Conservation (phyloP, 2,113 vertebrate species). For the Myiagra hebetior region DNA sequence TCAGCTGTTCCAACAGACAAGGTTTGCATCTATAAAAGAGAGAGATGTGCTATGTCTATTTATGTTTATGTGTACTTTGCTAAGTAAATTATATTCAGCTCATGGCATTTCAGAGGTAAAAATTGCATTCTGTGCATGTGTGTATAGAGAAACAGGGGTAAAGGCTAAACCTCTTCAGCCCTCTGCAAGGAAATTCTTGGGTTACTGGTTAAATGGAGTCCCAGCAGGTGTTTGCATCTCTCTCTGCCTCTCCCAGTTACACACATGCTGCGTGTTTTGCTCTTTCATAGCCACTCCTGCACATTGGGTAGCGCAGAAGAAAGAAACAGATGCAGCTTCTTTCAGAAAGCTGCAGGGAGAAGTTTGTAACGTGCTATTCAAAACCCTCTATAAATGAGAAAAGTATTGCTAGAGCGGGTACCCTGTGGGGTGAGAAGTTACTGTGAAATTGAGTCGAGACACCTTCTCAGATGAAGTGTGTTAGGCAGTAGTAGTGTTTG, state of each 20-base stretch:
- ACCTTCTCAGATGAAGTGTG: background rate
- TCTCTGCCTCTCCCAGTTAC: background rate
- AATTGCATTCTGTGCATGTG: background rate
- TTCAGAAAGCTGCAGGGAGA: conserved; percentile 34
- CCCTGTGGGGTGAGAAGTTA: background rate
- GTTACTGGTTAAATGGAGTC: conserved; percentile 29
- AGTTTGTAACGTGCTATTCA: background rate
- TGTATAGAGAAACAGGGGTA: background rate
- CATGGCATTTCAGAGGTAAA: background rate
- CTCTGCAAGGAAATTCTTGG: conserved; percentile 37
- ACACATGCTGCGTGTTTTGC: rapidly evolving
- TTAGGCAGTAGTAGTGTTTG: background rate
- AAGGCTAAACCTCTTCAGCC: background rate
- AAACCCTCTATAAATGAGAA: conserved; percentile 3
- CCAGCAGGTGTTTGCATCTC: background rate
- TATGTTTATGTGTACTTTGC: background rate
- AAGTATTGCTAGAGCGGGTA: background rate
- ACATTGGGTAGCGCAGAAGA: background rate
- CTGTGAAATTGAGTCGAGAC: background rate
- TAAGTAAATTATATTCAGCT: background rate
- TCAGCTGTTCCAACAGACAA: background rate
- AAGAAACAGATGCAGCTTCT: conserved; percentile 29
- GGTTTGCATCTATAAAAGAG: background rate
- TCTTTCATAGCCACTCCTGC: background rate
- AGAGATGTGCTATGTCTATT: background rate